Evolutionary conservation across 1,140 invertebrate genomes (phyloP).

Genomic region (Formica selysi): DNA sequence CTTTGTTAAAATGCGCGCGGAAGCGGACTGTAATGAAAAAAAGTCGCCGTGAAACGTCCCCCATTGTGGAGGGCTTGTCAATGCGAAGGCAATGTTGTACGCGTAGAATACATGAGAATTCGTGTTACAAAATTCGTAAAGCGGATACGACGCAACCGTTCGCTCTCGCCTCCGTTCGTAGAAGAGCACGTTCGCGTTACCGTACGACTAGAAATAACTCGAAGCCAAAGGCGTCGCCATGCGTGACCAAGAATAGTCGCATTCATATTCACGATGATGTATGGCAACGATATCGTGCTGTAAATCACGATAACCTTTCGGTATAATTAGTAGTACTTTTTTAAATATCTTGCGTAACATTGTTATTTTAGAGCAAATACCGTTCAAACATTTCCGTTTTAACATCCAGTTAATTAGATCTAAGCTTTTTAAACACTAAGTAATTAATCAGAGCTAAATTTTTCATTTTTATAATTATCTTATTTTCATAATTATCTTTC

Average conservation of each 20-base stretch:
- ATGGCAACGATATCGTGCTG: background rate
- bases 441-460: background rate
- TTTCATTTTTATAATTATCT: background rate
- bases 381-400: background rate
- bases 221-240: slow-evolving; percentile 57
- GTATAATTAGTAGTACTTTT: slow-evolving; percentile 31
- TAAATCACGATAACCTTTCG: slow-evolving; percentile 14
- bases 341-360: background rate
- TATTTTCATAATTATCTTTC: background rate
- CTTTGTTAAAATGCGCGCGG: background rate
- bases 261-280: slow-evolving; percentile 36
- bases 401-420: background rate
- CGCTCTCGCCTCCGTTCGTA: slow-evolving; percentile 21
- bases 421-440: background rate
- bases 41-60: slow-evolving; percentile 1
- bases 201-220: slow-evolving; percentile 55
- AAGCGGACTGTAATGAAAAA: background rate
- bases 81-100: background rate
- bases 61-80: background rate
- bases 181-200: slow-evolving; percentile 42
- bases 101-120: slow-evolving; percentile 19
- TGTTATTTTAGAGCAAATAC: background rate
- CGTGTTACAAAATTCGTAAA: slow-evolving; percentile 53
- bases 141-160: slow-evolving; percentile 24
- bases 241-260: slow-evolving; percentile 55